phyloP scores from a whole-genome alignment of 2,888 invertebrate species.

The Heliconius ethilla region DNA sequence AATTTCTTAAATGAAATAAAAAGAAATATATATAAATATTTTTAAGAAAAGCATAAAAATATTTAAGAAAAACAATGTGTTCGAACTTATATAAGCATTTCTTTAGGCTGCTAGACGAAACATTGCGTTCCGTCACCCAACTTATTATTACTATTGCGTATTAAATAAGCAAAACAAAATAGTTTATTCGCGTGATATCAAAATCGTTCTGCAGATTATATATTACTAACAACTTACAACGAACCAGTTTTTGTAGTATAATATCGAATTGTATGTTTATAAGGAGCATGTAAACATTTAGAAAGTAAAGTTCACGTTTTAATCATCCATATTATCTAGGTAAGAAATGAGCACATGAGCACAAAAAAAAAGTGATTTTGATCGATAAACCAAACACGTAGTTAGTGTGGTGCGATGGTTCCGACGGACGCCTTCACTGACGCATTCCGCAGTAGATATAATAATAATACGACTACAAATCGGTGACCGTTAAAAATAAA shows the following conservation, averaged over 20 bases:
- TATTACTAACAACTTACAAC: background rate
- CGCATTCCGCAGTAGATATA: slow-evolving; percentile 45
- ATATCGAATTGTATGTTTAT: slow-evolving; percentile 10
- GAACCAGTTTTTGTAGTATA: background rate
- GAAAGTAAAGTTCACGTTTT: slow-evolving; percentile 23
- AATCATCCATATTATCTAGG: slow-evolving; percentile 34
- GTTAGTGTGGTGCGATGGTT: slow-evolving; percentile 27
- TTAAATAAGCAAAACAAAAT: background rate
- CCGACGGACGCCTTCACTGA: slow-evolving; percentile 33
- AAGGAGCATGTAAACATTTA: slow-evolving; percentile 14
- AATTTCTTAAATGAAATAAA: too few relatives aligned
- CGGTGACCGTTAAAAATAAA: slow-evolving; percentile 81
- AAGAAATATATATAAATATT: too few relatives aligned
- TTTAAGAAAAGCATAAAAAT: too few relatives aligned
- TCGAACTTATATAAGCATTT: too few relatives aligned
- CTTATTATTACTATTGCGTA: too few relatives aligned
- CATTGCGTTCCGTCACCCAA: too few relatives aligned
- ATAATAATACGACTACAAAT: slow-evolving; percentile 66
- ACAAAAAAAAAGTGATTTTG: slow-evolving; percentile 33
- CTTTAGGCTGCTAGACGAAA: too few relatives aligned
- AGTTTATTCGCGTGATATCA: background rate
- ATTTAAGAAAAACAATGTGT: too few relatives aligned
- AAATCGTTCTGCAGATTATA: slow-evolving; percentile 3
- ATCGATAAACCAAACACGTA: slow-evolving; percentile 37
- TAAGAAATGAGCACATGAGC: slow-evolving; percentile 22